Evolutionary conservation across 2,797 vertebrate genomes (phyloP).

Genomic region (Echiichthys vipera): DNA sequence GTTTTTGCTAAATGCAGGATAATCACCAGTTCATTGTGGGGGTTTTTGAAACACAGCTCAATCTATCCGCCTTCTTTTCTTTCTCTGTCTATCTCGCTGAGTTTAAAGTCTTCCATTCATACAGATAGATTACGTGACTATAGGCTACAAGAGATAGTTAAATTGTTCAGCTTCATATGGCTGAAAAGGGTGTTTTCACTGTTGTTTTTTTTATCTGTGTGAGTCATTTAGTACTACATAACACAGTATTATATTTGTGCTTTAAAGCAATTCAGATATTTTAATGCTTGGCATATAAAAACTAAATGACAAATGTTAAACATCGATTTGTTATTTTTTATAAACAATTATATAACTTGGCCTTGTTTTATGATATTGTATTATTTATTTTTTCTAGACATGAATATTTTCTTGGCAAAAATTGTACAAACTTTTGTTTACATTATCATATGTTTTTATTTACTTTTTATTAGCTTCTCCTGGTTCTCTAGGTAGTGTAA

Average conservation of each 20-base stretch:
- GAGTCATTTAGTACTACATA: not conserved
- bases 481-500: not conserved
- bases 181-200: not conserved
- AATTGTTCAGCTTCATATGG: not conserved
- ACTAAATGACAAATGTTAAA: not conserved
- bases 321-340: too few relatives aligned
- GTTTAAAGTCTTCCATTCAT: conserved; percentile 25
- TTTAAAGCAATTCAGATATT: too few relatives aligned
- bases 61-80: conserved; percentile 38
- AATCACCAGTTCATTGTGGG: conserved; percentile 68
- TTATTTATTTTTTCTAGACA: not conserved
- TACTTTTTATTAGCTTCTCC: conserved; percentile 8
- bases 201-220: not conserved
- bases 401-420: not conserved
- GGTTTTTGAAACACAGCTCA: conserved; percentile 56
- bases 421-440: conserved; percentile 14
- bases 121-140: conserved; percentile 9
- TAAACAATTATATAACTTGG: too few relatives aligned
- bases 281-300: not conserved
- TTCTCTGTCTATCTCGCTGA: conserved; percentile 35
- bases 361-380: not conserved
- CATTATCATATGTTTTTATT: not conserved
- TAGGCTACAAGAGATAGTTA: not conserved
- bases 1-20: conserved; percentile 77
- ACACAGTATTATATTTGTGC: not conserved